phyloP scores from a whole-genome alignment of 2,113 vertebrate species.

The Zootoca vivipara region DNA sequence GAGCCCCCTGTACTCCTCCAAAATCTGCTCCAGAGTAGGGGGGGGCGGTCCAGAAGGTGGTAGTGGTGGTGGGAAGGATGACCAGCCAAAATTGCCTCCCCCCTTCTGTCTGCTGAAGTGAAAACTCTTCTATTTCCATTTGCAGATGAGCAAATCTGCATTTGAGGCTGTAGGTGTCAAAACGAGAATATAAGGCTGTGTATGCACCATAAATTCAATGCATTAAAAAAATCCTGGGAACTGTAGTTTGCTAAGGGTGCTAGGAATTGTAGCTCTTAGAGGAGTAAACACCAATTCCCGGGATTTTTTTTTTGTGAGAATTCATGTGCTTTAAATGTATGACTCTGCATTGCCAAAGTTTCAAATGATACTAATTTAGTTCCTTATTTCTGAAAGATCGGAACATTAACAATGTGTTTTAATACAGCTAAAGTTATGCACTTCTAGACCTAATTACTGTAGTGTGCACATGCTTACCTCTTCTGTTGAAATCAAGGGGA shows the following conservation, averaged over 20 bases:
- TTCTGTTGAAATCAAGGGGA: conserved; percentile 17
- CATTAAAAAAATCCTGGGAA: too few relatives aligned
- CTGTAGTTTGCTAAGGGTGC: too few relatives aligned
- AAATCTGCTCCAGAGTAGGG: background rate
- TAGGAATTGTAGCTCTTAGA: background rate
- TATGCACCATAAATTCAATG: too few relatives aligned
- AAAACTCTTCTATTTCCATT: background rate
- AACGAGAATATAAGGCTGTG: background rate
- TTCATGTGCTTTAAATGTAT: background rate
- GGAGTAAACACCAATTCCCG: background rate
- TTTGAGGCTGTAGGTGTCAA: background rate
- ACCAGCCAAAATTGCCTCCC: background rate
- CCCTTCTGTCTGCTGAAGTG: background rate
- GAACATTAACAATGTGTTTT: background rate
- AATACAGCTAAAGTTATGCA: background rate
- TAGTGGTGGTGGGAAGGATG: background rate
- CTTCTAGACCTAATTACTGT: background rate
- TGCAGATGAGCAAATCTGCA: background rate
- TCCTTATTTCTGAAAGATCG: background rate
- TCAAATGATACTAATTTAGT: background rate
- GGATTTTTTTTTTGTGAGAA: background rate
- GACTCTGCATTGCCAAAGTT: background rate
- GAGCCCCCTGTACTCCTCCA: background rate
- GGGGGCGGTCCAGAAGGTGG: too few relatives aligned
- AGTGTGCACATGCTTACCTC: background rate